A percentile compares a stretch with the other conserved stretches of the same genome.
Conservation (phyloP, 2,797 vertebrate species). For the Oreonectes daqikongensis region DNA sequence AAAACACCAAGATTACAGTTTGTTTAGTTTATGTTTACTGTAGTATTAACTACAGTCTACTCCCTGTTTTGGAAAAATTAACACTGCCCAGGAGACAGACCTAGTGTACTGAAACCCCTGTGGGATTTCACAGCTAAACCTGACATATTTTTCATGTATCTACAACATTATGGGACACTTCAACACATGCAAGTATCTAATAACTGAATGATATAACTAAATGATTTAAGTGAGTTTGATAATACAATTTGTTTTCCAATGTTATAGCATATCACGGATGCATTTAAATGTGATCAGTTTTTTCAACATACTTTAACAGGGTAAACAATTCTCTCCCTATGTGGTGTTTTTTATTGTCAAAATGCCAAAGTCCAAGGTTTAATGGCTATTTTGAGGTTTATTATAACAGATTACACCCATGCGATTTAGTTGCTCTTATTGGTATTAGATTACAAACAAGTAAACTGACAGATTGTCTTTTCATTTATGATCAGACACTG, state of each 20-base stretch:
- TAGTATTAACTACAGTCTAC: slow-evolving; percentile 16
- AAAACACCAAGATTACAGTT: not conserved
- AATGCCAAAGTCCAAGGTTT: slow-evolving; percentile 21
- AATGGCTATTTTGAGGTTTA: slow-evolving; percentile 7
- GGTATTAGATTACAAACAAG: not conserved
- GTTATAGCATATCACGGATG: not conserved
- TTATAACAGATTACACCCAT: not conserved
- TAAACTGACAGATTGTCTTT: slow-evolving; percentile 14
- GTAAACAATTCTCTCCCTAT: not conserved
- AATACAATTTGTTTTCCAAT: too few species aligned
- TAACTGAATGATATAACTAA: not conserved
- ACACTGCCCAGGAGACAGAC: slow-evolving; percentile 41
- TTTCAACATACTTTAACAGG: not conserved
- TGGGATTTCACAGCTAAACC: slow-evolving; percentile 30
- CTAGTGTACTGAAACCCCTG: slow-evolving; percentile 21
- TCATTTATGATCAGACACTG: slow-evolving; percentile 36
- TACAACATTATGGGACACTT: slow-evolving; percentile 8
- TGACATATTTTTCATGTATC: slow-evolving; percentile 12
- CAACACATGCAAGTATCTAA: not conserved
- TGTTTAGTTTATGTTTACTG: not conserved
- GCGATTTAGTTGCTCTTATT: slow-evolving; percentile 1
- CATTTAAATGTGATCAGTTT: not conserved
- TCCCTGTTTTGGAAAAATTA: slow-evolving; percentile 39
- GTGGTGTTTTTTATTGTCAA: not conserved
- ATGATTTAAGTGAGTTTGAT: too few species aligned